A percentile compares a stretch with the other conserved stretches of the same genome.
phyloP scores from a whole-genome alignment of 1,140 invertebrate genomes.

The Heliconius hewitsoni region DNA sequence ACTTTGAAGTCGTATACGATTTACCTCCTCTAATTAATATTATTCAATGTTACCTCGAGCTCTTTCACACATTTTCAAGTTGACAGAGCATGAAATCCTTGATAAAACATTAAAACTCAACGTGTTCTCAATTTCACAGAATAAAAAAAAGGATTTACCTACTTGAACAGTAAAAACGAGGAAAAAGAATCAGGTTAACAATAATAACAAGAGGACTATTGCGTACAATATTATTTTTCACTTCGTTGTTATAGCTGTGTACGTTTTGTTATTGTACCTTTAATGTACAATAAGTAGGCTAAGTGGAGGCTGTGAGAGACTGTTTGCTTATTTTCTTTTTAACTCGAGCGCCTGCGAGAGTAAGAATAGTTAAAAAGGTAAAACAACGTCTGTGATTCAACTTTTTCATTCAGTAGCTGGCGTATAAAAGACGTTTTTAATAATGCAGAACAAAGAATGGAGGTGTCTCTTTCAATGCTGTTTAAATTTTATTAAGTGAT shows the following conservation, averaged over 20 bases:
- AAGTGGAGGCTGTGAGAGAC: constrained; percentile 33
- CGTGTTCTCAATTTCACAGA: background rate
- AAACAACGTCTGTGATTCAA: constrained; percentile 35
- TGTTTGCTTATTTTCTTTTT: constrained; percentile 40
- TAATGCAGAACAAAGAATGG: background rate
- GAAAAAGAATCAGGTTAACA: constrained; percentile 9
- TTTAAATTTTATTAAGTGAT: background rate
- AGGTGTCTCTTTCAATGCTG: background rate
- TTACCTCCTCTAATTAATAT: background rate
- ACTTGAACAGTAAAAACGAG: constrained; percentile 3
- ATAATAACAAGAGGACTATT: constrained; percentile 8
- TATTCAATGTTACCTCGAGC: background rate
- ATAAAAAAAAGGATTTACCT: background rate
- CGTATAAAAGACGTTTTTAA: background rate
- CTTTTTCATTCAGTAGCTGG: constrained; percentile 31
- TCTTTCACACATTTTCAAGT: constrained; percentile 15
- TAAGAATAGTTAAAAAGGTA: constrained; percentile 33
- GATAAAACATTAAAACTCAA: constrained; percentile 17
- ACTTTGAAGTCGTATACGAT: background rate
- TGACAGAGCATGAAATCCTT: constrained; percentile 17
- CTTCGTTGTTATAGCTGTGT: constrained; percentile 29
- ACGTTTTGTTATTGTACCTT: constrained; percentile 35
- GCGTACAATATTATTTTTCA: constrained; percentile 33
- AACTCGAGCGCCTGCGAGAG: constrained; percentile 27
- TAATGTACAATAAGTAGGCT: constrained; percentile 34